These are phyloP conservation scores for Drosophila anomelani DNA, from an alignment of 2,888 invertebrate species.

Conservation along the genomic window DNA sequence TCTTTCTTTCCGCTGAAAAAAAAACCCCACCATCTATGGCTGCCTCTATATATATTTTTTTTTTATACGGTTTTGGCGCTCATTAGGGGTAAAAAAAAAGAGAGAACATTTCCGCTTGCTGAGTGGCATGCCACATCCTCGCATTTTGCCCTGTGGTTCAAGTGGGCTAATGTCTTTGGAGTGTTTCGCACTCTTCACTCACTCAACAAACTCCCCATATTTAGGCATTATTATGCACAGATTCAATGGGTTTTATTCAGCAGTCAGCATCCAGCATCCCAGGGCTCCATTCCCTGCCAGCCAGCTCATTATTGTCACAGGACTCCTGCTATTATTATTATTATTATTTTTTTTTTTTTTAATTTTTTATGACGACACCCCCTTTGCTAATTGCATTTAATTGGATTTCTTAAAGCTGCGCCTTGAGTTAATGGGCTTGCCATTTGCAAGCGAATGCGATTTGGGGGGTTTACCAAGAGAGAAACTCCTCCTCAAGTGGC, in stretches of 20 bases:
- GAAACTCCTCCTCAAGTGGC: conserved; percentile 16
- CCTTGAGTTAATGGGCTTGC: conserved; percentile 73
- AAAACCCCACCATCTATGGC: background rate
- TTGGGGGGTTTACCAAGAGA: conserved; percentile 27
- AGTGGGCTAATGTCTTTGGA: conserved; percentile 83
- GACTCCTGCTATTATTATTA: background rate
- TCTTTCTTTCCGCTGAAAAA: background rate
- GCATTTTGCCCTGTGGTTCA: conserved; percentile 47
- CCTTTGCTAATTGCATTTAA: conserved; percentile 47
- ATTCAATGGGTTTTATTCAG: conserved; percentile 53
- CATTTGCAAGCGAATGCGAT: conserved; percentile 63
- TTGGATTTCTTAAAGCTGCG: conserved; percentile 78
- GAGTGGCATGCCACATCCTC: conserved; percentile 71
- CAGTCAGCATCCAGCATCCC: conserved; percentile 10
- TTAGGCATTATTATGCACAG: conserved; percentile 65
- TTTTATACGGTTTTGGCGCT: conserved; percentile 37
- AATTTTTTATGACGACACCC: background rate
- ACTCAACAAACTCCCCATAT: conserved; percentile 48
- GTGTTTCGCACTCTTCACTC: conserved; percentile 77
- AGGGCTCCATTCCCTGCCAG: conserved; percentile 32
- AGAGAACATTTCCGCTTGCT: conserved; percentile 73
- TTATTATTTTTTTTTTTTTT: background rate
- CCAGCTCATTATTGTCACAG: conserved; percentile 63
- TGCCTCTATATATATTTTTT: conserved; percentile 1
- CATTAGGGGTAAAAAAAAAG: conserved; percentile 54